Conservation (phyloP, 1,140 invertebrate genomes). For the Oryzaephilus surinamensis region DNA sequence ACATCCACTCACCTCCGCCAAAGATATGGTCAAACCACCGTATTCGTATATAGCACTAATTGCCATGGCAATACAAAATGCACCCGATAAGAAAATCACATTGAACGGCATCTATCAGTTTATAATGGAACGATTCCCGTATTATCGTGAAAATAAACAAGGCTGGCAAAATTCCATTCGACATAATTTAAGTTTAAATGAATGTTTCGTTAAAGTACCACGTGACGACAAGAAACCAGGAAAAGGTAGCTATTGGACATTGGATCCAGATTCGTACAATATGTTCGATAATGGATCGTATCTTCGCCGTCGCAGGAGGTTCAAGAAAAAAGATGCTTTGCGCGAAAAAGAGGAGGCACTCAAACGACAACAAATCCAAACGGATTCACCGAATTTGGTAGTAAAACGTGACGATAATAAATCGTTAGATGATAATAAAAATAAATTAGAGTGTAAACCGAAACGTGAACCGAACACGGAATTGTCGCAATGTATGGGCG, state of each 20-base stretch:
- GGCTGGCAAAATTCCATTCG: constrained; percentile 93
- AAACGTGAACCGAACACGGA: constrained; percentile 54
- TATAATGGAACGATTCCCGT: constrained; percentile 96
- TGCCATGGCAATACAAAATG: constrained; percentile 94
- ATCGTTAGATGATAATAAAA: constrained; percentile 37
- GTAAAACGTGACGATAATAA: constrained; percentile 40
- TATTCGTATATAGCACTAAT: constrained; percentile 98
- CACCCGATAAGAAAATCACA: constrained; percentile 88
- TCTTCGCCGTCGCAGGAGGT: constrained; percentile 76
- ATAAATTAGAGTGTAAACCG: constrained; percentile 46
- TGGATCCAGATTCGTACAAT: constrained; percentile 92
- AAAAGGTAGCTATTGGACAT: constrained; percentile 95
- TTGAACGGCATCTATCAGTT: constrained; percentile 98
- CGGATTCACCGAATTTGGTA: constrained; percentile 35
- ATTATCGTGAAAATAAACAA: constrained; percentile 95
- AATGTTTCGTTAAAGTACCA: constrained; percentile 96
- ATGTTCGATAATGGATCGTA: constrained; percentile 99
- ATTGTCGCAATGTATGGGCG: constrained; percentile 33
- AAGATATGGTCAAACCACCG: constrained; percentile 91
- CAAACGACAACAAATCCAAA: constrained; percentile 59
- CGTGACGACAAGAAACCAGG: constrained; percentile 87
- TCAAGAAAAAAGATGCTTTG: constrained; percentile 91
- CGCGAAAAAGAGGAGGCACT: constrained; percentile 79
- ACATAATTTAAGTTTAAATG: constrained; percentile 95
- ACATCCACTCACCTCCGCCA: constrained; percentile 55